Base-by-base conservation (phyloP, 2,113 vertebrate genomes). In the Nansenia antarctica region DNA sequence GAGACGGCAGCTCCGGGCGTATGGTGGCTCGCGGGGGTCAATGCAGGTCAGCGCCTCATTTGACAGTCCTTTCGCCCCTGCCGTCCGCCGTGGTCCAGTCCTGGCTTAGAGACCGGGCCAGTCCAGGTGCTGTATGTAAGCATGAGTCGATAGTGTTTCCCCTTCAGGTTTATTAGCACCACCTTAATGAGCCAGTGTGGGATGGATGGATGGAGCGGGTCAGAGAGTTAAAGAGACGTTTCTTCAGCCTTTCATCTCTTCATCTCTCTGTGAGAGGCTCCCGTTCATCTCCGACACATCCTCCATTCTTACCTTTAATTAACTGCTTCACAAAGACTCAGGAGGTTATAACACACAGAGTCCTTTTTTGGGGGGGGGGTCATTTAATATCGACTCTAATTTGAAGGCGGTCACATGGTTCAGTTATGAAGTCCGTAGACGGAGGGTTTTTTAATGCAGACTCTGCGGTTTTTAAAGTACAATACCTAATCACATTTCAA, bases 121-220 rank as follows among this genome's bases (percentile, higher is more conserved):
- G 39, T 14, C 11, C 39, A 42, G 39, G 3, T 42, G 39, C 39
- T 42, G 39, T 42, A 42, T 42, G 24, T 69, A 58, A 67, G 60
- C 63, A 7, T n/a, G n/a, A n/a, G n/a, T n/a, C n/a, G n/a, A n/a
- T n/a, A n/a, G n/a, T n/a, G n/a, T n/a, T n/a, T n/a, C n/a, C n/a
- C n/a, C n/a, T n/a, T n/a, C 31, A 49, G 60, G 37, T 64, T 73
- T 35, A 60, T 34, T 67, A 74, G 65, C 71, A 81, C 29, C 60
- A 7, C n/a, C n/a, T 62, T 83, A 85, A 83, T 81, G 78, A 84
- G 76, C 67, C 63, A 71, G 70, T 64, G 67, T 67, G 77, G 80
- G 80, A 65, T 18, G 29, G 30, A 66, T 54, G 26, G 49, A 71
- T 27, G 22, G 62, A 12, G 29, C 11, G 70, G 76, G 75, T 78